Evolutionary conservation across 1,140 invertebrate genomes (phyloP).

Genomic region (Archegozetes longisetosus): DNA sequence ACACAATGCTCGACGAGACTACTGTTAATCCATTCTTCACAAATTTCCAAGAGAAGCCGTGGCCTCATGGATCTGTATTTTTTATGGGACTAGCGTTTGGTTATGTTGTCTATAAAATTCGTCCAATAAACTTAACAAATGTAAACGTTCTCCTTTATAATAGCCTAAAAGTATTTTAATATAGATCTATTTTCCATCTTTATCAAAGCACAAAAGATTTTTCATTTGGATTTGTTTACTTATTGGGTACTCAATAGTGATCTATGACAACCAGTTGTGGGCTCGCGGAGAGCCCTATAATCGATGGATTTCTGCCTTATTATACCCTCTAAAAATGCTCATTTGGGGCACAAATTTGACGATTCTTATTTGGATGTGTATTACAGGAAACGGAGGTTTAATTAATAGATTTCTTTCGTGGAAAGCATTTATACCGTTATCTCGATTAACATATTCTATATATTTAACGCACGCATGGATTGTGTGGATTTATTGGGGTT

Average conservation of each 20-base stretch:
- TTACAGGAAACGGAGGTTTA: constrained; percentile 42
- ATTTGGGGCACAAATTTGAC: constrained; percentile 61
- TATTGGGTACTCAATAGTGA: no score
- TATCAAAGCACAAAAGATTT: no score
- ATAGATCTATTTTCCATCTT: no score
- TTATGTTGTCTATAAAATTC: background rate
- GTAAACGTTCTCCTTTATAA: no score
- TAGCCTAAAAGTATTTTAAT: no score
- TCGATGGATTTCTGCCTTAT: constrained; percentile 3
- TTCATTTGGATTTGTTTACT: no score
- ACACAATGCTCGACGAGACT: background rate
- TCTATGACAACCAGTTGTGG: no score
- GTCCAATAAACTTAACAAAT: no score
- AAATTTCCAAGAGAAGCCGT: background rate
- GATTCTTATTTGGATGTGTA: constrained; percentile 75
- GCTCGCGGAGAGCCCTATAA: background rate
- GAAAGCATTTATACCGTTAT: constrained; percentile 28
- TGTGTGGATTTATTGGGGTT: background rate
- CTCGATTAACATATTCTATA: constrained; percentile 30
- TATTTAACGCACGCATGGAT: constrained; percentile 29
- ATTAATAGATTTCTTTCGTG: constrained; percentile 31
- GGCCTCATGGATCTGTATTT: background rate
- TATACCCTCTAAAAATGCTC: constrained; percentile 37
- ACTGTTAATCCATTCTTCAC: background rate
- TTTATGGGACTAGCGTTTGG: background rate